Conservation (phyloP, 2,888 invertebrate genomes). For the Sphinx pinastri region DNA sequence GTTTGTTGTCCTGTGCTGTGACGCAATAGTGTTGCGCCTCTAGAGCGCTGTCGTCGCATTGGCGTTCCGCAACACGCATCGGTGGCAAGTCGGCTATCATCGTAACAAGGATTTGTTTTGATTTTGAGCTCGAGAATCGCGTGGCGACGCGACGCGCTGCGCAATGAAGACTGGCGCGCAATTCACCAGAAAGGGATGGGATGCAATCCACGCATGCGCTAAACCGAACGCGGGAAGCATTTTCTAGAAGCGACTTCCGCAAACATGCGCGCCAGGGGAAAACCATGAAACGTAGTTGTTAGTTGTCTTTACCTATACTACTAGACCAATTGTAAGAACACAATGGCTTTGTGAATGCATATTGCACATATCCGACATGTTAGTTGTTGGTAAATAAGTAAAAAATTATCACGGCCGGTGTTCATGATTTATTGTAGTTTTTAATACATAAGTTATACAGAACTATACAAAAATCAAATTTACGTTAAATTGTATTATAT, state of each 20-base stretch:
- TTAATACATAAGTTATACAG: no score
- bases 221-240: constrained; percentile 70
- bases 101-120: constrained; percentile 53
- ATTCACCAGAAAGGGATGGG: constrained; percentile 65
- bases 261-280: constrained; percentile 45
- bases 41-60: constrained; percentile 46
- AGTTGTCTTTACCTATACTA: constrained; percentile 38
- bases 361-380: background rate
- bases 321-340: constrained; percentile 26
- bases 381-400: background rate
- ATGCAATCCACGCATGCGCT: constrained; percentile 69
- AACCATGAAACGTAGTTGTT: constrained; percentile 38
- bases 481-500: background rate
- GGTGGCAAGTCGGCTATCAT: constrained; percentile 74
- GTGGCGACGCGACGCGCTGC: constrained; percentile 63
- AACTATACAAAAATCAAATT: no score
- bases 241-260: constrained; percentile 72
- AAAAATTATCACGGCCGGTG: background rate
- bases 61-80: constrained; percentile 53
- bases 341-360: constrained; percentile 15
- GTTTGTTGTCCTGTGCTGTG: constrained; percentile 46
- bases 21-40: constrained; percentile 41
- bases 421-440: background rate
- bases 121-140: constrained; percentile 50
- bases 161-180: constrained; percentile 74